These are phyloP conservation scores for Uria lomvia DNA, from an alignment of 2,113 vertebrate genomes.

Conservation along the genomic window DNA sequence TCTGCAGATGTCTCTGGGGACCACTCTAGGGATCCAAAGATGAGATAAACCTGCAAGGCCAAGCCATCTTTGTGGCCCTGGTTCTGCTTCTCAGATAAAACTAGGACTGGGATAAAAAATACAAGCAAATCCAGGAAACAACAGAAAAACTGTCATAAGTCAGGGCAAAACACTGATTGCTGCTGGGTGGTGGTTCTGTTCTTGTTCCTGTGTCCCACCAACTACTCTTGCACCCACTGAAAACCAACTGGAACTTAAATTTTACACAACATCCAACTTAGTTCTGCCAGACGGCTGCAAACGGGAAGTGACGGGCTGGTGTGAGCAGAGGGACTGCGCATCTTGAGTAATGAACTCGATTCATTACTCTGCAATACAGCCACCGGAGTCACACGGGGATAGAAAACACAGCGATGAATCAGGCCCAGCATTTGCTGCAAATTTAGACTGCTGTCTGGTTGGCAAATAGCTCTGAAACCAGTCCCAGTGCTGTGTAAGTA, in stretches of 20 bases:
- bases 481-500: neutral
- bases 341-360: neutral
- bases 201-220: neutral
- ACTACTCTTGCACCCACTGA: neutral
- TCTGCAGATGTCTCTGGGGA: neutral
- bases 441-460: constrained; percentile 26
- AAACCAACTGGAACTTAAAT: neutral
- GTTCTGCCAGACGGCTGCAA: neutral
- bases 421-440: neutral
- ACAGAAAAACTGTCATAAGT: neutral
- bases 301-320: neutral
- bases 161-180: neutral
- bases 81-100: neutral
- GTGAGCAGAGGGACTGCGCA: neutral
- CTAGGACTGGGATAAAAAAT: neutral
- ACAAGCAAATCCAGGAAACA: neutral
- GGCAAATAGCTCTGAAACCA: constrained; percentile 32
- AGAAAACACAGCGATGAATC: constrained; percentile 8
- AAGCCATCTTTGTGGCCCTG: neutral
- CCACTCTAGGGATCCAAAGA: neutral
- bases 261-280: neutral
- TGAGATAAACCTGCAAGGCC: neutral
- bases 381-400: neutral
- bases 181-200: neutral
- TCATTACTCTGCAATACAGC: neutral